Conservation (phyloP, 2,113 vertebrate species). For the Arenaria interpres region DNA sequence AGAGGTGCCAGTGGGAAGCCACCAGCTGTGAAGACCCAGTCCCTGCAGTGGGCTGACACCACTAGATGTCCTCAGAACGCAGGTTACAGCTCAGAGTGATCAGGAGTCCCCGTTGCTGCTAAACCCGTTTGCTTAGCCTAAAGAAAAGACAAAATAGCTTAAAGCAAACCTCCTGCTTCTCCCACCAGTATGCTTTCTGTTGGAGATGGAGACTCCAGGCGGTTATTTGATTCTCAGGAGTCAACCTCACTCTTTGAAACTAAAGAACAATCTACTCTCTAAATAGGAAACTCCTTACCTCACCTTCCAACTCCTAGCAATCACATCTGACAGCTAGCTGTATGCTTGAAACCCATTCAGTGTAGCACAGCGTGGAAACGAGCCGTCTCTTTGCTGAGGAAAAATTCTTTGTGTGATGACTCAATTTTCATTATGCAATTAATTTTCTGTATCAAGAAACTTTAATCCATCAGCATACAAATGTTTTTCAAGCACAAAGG, state of each 20-base stretch:
- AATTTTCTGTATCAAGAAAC: not conserved
- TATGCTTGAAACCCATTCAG: not conserved
- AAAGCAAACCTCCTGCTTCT: not conserved
- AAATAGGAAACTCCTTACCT: not conserved
- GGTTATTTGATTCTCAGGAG: not conserved
- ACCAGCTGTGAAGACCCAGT: not conserved
- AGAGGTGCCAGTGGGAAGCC: not conserved
- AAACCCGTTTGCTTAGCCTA: not conserved
- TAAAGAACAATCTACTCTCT: not conserved
- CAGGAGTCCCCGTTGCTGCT: not conserved
- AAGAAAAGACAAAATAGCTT: not conserved
- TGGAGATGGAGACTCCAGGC: not conserved
- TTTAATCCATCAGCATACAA: not conserved
- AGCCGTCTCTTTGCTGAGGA: not conserved
- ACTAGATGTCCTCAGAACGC: conserved; percentile 54
- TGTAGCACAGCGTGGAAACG: not conserved
- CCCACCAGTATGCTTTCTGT: not conserved
- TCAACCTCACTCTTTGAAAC: not conserved
- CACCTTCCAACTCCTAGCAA: not conserved
- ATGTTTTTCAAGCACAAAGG: not conserved
- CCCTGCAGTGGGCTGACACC: not conserved
- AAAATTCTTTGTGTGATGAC: not conserved
- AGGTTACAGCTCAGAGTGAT: not conserved
- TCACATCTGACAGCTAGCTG: not conserved
- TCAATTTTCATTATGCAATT: not conserved